Evolutionary conservation across 2,113 vertebrate species (phyloP).

Genomic region (Campylorhamphus procurvoides): DNA sequence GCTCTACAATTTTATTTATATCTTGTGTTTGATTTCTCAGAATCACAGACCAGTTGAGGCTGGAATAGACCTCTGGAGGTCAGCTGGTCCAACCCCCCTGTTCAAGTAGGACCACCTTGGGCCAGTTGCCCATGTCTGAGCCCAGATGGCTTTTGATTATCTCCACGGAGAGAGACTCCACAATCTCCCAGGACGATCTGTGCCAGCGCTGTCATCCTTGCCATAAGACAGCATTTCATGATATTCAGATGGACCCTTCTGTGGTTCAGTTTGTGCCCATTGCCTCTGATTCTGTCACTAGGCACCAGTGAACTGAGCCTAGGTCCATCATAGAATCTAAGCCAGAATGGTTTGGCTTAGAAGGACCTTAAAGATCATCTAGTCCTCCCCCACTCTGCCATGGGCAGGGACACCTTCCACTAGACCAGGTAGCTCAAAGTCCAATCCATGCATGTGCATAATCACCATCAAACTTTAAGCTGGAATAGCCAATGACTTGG

Average conservation of each 20-base stretch:
- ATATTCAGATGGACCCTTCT: neutral
- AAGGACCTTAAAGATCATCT: neutral
- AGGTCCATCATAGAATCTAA: neutral
- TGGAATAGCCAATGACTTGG: neutral
- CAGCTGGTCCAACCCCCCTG: neutral
- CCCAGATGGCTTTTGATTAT: neutral
- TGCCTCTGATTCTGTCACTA: neutral
- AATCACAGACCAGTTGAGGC: neutral
- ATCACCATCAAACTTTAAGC: neutral
- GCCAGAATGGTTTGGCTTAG: neutral
- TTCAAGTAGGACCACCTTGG: neutral
- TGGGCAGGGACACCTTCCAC: neutral
- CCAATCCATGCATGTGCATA: accelerated
- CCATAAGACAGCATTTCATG: neutral
- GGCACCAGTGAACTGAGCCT: neutral
- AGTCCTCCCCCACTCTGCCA: neutral
- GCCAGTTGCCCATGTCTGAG: neutral
- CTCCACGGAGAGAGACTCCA: neutral
- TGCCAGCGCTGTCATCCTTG: neutral
- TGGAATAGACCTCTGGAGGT: neutral
- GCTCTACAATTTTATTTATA: neutral
- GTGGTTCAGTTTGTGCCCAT: neutral
- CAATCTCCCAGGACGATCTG: neutral
- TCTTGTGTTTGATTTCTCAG: neutral
- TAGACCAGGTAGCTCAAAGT: neutral